Evolutionary conservation across 2,797 vertebrate species (phyloP).

Genomic region (Oreonectes daqikongensis): DNA sequence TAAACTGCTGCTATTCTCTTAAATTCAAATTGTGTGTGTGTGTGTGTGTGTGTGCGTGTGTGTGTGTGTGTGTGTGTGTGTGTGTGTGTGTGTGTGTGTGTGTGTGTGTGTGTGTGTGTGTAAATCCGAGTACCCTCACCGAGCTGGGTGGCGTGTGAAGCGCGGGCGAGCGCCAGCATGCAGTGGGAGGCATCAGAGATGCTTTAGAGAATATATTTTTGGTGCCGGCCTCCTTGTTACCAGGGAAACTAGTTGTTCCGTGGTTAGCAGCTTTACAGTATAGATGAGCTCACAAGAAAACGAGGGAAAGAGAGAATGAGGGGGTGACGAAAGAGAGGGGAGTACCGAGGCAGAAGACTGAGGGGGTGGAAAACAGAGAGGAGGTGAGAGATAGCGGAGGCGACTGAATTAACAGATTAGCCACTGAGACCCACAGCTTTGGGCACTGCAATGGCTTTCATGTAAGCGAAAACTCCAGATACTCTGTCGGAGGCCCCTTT

Average conservation of each 20-base stretch:
- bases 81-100: no score
- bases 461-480: slow-evolving; percentile 1
- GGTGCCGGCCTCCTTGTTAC: slow-evolving; percentile 78
- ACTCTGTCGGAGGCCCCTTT: slow-evolving; percentile 5
- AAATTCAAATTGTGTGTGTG: no score
- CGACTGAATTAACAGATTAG: slow-evolving; percentile 18
- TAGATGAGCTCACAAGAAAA: slow-evolving; percentile 59
- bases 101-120: slow-evolving; percentile 23
- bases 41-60: no score
- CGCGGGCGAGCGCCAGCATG: slow-evolving; percentile 61
- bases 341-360: slow-evolving; percentile 30
- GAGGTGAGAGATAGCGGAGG: slow-evolving; percentile 46
- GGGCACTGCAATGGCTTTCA: slow-evolving; percentile 22
- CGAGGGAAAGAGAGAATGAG: slow-evolving; percentile 44
- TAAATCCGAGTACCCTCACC: slow-evolving; percentile 31
- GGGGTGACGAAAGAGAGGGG: slow-evolving; percentile 43
- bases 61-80: no score
- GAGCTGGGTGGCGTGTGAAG: slow-evolving; percentile 27
- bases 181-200: slow-evolving; percentile 70
- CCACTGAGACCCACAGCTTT: slow-evolving; percentile 7
- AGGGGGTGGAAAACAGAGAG: slow-evolving; percentile 45
- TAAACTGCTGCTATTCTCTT: no score
- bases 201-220: slow-evolving; percentile 80
- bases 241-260: slow-evolving; percentile 76
- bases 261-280: slow-evolving; percentile 70